These are phyloP conservation scores for Alces alces DNA, from an alignment of 2,113 vertebrate species.

Conservation along the genomic window DNA sequence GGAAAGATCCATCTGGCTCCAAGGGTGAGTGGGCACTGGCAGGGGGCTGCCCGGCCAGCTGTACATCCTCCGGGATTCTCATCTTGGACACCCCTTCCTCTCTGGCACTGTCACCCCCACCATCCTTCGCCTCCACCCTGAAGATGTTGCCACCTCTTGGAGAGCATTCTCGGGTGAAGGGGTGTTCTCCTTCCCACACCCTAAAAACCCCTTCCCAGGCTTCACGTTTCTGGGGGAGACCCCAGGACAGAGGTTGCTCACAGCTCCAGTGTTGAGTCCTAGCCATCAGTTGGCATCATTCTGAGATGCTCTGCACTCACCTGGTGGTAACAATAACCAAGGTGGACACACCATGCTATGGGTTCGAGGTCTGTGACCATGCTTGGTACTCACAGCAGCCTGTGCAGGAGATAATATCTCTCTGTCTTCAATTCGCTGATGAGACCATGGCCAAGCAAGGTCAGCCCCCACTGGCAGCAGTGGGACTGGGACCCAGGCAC, in stretches of 20 bases:
- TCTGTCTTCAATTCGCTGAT: not conserved
- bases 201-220: not conserved
- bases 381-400: rapidly evolving
- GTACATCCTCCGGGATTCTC: not conserved
- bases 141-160: not conserved
- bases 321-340: not conserved
- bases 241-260: not conserved
- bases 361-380: rapidly evolving
- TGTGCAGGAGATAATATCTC: not conserved
- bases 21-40: not conserved
- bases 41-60: not conserved
- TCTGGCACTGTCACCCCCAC: too few relatives aligned
- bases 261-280: not conserved
- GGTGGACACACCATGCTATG: not conserved
- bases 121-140: not conserved
- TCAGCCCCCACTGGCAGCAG: not conserved
- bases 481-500: not conserved
- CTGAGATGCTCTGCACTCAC: not conserved
- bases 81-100: not conserved
- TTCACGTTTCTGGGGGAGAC: not conserved
- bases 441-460: not conserved
- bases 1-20: not conserved
- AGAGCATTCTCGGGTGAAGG: not conserved
- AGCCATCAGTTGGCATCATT: not conserved
- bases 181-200: not conserved